phyloP scores from a whole-genome alignment of 2,888 invertebrate species.

The Lasioglossum morio region DNA sequence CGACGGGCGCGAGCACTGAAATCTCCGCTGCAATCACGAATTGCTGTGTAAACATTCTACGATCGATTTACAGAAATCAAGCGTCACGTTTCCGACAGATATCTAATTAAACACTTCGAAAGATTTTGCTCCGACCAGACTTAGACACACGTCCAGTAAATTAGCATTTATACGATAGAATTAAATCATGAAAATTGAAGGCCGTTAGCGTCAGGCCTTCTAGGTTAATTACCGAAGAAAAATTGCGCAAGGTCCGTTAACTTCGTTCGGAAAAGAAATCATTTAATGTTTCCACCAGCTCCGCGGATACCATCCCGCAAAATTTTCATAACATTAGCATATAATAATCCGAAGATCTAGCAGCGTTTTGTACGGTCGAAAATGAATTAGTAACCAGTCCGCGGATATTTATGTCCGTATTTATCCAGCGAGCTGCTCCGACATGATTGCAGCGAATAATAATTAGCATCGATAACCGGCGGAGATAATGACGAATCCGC shows the following conservation, averaged over 20 bases:
- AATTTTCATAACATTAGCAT: background rate
- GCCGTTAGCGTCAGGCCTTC: background rate
- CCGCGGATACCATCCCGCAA: background rate
- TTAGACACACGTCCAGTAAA: background rate
- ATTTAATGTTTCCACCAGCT: background rate
- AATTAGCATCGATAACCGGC: background rate
- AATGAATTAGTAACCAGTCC: background rate
- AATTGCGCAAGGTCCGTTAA: background rate
- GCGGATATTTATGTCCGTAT: background rate
- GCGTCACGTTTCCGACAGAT: background rate
- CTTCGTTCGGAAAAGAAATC: background rate
- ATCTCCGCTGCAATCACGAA: background rate
- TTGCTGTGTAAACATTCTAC: background rate
- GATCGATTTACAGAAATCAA: background rate
- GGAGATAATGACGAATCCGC: background rate
- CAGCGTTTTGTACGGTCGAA: background rate
- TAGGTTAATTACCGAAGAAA: background rate
- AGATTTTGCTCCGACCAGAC: background rate
- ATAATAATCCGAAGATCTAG: background rate
- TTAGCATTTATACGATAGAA: background rate
- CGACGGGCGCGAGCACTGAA: constrained; percentile 29
- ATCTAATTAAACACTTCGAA: background rate
- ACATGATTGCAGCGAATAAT: background rate
- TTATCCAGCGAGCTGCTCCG: background rate
- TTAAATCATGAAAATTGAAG: background rate